phyloP scores from a whole-genome alignment of 2,888 invertebrate species.

The Cephus pygmeus region DNA sequence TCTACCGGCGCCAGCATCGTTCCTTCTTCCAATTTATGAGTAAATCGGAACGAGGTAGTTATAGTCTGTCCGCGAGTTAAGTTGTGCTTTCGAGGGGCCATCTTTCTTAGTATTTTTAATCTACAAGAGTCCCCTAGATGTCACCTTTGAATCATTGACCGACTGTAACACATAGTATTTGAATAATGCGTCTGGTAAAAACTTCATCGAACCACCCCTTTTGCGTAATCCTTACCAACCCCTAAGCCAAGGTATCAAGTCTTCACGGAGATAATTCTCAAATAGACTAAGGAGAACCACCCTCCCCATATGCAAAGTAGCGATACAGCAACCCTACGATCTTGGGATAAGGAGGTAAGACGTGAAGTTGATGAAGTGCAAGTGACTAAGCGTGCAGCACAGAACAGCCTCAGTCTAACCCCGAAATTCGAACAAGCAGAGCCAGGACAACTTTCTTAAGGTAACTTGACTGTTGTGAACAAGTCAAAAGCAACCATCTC shows the following conservation, averaged over 20 bases:
- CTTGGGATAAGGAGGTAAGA: background rate
- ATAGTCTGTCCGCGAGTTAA: background rate
- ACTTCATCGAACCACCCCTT: background rate
- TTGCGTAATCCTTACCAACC: background rate
- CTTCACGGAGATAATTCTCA: background rate
- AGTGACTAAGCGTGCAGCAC: constrained; percentile 5
- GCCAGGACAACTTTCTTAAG: background rate
- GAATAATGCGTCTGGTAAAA: background rate
- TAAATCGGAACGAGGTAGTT: background rate
- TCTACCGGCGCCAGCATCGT: background rate
- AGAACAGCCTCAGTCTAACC: background rate
- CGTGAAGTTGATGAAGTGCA: constrained; percentile 8
- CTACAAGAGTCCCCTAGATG: background rate
- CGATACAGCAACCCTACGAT: background rate
- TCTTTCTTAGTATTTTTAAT: background rate
- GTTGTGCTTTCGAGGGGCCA: background rate
- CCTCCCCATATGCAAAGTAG: background rate
- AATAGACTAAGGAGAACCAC: background rate
- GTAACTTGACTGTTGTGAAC: background rate
- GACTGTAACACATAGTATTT: background rate
- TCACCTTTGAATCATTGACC: too few species aligned
- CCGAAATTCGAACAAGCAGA: background rate
- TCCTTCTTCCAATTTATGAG: background rate
- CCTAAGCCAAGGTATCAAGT: background rate
- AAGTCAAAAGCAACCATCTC: background rate